Percentiles rank a stretch among this genome's conserved stretches.
These are phyloP conservation scores for Bubo bubo DNA, from an alignment of 2,113 vertebrate species.

Conservation along the genomic window DNA sequence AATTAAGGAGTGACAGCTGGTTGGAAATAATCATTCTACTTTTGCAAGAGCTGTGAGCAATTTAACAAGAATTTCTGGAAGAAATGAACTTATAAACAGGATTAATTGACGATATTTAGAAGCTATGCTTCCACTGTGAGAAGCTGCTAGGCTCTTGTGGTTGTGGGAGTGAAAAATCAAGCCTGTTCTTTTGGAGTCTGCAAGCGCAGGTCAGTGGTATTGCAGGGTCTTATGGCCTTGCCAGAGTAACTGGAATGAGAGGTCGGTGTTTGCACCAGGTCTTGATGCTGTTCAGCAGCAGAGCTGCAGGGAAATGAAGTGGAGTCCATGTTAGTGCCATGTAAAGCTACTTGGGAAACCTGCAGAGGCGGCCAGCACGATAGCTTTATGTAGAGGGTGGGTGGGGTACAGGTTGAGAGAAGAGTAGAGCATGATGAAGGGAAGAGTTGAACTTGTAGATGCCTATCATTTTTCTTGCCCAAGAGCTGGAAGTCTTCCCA, in stretches of 20 bases:
- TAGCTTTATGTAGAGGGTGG: not conserved
- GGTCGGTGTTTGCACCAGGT: not conserved
- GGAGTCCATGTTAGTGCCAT: accelerated
- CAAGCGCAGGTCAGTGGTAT: accelerated
- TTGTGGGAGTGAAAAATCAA: not conserved
- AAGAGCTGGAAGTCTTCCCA: not conserved
- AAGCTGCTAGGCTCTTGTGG: not conserved
- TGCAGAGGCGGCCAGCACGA: accelerated
- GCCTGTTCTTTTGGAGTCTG: not conserved
- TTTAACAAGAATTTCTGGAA: slow-evolving; percentile 26
- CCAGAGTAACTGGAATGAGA: not conserved
- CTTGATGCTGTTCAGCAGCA: not conserved
- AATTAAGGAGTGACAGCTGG: slow-evolving; percentile 46
- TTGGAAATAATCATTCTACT: slow-evolving; percentile 14
- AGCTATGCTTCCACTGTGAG: not conserved
- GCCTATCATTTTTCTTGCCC: not conserved
- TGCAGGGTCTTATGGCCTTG: not conserved
- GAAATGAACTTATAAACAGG: not conserved
- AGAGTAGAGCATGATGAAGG: not conserved
- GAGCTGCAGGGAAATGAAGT: not conserved
- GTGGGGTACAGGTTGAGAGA: not conserved
- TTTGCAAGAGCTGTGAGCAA: slow-evolving; percentile 28
- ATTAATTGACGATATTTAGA: not conserved
- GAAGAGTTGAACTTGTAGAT: not conserved
- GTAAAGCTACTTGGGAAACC: not conserved